phyloP scores from a whole-genome alignment of 2,888 invertebrate species.

The Argyresthia albistria region DNA sequence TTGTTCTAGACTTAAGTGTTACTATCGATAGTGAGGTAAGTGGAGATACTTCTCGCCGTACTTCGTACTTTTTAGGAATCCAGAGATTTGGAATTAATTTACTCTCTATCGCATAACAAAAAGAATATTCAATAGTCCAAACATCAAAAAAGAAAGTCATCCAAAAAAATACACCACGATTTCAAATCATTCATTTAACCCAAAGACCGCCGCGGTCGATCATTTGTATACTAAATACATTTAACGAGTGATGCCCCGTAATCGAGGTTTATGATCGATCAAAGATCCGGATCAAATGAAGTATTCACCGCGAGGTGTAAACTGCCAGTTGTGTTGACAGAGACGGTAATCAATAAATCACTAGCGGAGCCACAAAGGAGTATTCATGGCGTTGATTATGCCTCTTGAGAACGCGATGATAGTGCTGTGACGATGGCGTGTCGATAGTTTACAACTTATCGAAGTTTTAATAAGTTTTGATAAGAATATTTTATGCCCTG shows the following conservation, averaged over 20 bases:
- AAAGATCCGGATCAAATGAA: conserved; percentile 72
- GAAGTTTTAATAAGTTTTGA: too few relatives aligned
- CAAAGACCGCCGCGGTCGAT: conserved; percentile 23
- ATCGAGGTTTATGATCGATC: conserved; percentile 59
- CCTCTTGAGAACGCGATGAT: conserved; percentile 58
- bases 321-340: conserved; percentile 67
- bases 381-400: conserved; percentile 71
- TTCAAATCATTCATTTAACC: neutral
- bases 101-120: too few relatives aligned
- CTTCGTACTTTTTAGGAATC: too few relatives aligned
- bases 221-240: conserved; percentile 61
- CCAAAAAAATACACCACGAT: neutral
- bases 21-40: too few relatives aligned
- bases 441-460: neutral
- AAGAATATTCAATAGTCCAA: too few relatives aligned
- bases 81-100: neutral
- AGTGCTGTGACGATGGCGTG: conserved; percentile 26
- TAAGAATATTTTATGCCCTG: too few relatives aligned
- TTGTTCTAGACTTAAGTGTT: too few relatives aligned
- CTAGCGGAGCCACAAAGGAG: conserved; percentile 55
- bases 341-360: conserved; percentile 71
- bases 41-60: too few relatives aligned
- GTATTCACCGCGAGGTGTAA: conserved; percentile 57
- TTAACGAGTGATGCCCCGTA: conserved; percentile 60
- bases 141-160: neutral